A percentile compares a stretch with the other conserved stretches of the same genome.
Evolutionary conservation across 2,797 vertebrate genomes (phyloP).

Genomic region (Melanotaenia nigrans): DNA sequence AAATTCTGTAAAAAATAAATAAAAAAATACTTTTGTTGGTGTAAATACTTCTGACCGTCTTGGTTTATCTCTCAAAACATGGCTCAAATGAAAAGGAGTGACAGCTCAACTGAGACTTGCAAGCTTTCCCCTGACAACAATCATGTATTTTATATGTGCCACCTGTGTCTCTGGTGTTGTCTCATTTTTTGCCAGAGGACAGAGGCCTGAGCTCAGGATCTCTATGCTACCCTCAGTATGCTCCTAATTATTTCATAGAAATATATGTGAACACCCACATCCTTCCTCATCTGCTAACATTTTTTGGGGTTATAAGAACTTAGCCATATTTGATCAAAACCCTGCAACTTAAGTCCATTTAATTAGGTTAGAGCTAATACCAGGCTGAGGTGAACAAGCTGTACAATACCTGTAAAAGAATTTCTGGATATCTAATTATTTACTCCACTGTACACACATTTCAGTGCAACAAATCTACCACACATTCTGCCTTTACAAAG

Average conservation of each 20-base stretch:
- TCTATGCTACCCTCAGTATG: background rate
- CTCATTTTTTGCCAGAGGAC: conserved; percentile 24
- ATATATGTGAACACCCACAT: conserved; percentile 8
- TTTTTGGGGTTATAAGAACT: conserved; percentile 5
- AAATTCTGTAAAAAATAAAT: background rate
- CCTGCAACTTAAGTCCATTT: background rate
- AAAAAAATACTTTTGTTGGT: background rate
- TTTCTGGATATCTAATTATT: background rate
- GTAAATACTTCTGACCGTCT: background rate
- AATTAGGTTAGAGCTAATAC: conserved; percentile 7
- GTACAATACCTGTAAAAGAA: background rate
- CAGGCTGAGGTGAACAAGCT: background rate
- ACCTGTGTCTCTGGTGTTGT: conserved; percentile 24
- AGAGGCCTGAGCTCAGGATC: conserved; percentile 26
- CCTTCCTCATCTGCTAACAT: background rate
- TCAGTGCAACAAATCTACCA: no score
- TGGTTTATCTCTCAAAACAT: background rate
- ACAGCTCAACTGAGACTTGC: background rate
- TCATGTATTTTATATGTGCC: conserved; percentile 12
- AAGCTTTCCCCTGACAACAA: conserved; percentile 22
- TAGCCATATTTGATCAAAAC: conserved; percentile 14
- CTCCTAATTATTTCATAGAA: conserved; percentile 29
- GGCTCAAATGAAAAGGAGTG: conserved; percentile 16
- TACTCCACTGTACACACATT: no score
- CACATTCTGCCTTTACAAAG: no score